Conservation (phyloP, 2,113 vertebrate genomes). For the Hyperopisus bebe region DNA sequence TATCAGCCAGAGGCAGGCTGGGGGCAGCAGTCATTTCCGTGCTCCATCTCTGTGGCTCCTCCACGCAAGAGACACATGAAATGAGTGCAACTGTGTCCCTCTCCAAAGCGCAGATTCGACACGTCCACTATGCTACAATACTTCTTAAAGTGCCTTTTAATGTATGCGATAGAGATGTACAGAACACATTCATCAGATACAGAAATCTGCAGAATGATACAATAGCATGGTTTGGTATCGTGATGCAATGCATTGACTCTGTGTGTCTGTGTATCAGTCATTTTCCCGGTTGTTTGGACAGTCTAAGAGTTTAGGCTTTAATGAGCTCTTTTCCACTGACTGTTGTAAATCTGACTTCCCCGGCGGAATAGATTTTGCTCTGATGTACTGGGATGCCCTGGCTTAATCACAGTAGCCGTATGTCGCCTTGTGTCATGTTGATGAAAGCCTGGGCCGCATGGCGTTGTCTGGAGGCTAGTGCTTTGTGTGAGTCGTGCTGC, state of each 20-base stretch:
- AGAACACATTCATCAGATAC: neutral
- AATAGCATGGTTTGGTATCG: neutral
- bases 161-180: neutral
- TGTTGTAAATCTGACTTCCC: neutral
- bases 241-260: neutral
- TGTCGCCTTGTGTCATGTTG: neutral
- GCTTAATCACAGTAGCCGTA: neutral
- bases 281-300: neutral
- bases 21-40: neutral
- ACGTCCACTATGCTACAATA: neutral
- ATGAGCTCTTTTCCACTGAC: neutral
- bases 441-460: neutral
- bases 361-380: neutral
- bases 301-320: neutral
- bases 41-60: neutral
- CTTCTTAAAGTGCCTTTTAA: neutral
- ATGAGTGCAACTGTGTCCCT: neutral
- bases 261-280: neutral
- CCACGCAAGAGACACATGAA: neutral
- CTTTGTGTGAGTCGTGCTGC: neutral
- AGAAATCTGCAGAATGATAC: neutral
- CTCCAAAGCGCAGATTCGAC: neutral
- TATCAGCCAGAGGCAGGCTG: neutral
- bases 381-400: neutral
- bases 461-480: neutral